phyloP scores from a whole-genome alignment of 2,888 invertebrate species.

The Gymnocheta viridis region DNA sequence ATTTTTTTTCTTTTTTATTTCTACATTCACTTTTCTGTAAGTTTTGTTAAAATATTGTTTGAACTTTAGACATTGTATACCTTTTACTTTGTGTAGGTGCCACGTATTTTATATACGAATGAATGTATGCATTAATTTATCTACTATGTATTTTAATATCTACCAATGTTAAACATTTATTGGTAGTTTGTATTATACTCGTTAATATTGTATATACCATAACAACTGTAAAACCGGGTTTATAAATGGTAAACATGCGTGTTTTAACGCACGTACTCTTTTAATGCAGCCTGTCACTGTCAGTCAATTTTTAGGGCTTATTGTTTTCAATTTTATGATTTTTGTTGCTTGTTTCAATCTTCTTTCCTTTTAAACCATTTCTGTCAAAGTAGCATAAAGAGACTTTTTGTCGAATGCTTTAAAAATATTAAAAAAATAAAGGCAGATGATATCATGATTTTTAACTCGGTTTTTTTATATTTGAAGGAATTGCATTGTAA shows the following conservation, averaged over 20 bases:
- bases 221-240: slow-evolving; percentile 43
- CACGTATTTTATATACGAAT: not conserved
- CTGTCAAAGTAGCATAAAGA: too few relatives aligned
- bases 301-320: not conserved
- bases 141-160: not conserved
- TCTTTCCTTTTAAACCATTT: not conserved
- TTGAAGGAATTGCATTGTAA: too few relatives aligned
- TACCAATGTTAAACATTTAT: not conserved
- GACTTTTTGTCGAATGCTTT: too few relatives aligned
- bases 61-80: slow-evolving; percentile 26
- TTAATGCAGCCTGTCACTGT: slow-evolving; percentile 38
- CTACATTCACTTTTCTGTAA: slow-evolving; percentile 42
- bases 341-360: not conserved
- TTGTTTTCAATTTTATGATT: slow-evolving; percentile 8
- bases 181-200: slow-evolving; percentile 12
- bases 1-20: not conserved
- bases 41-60: slow-evolving; percentile 24
- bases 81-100: slow-evolving; percentile 64
- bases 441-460: too few relatives aligned
- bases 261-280: slow-evolving; percentile 54
- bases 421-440: too few relatives aligned
- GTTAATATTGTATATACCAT: not conserved
- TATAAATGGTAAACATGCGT: slow-evolving; percentile 39
- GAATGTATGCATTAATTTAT: not conserved
- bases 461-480: too few relatives aligned